Evolutionary conservation across 2,888 invertebrate genomes (phyloP).

Genomic region (Caenorhabditis sp.): DNA sequence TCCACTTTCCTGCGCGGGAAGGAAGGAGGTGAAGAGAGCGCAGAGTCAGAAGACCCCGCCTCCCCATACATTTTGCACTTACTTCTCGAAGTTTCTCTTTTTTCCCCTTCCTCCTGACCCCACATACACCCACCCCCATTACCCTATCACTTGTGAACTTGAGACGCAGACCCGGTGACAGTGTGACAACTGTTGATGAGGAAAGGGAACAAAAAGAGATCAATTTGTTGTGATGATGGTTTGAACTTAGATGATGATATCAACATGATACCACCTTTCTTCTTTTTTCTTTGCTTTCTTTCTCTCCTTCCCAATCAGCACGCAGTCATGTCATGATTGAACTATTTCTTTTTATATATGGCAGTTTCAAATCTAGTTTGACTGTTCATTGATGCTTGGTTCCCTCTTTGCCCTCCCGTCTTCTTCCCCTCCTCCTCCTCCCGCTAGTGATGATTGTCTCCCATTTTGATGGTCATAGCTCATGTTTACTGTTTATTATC

Average conservation of each 20-base stretch:
- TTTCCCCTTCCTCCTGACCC: slow-evolving; percentile 5
- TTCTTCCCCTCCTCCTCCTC: not conserved
- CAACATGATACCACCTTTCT: not conserved
- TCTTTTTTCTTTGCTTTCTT: not conserved
- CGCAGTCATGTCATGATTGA: not conserved
- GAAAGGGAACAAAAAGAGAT: slow-evolving; percentile 22
- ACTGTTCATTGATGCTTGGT: slow-evolving; percentile 46
- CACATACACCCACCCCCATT: not conserved
- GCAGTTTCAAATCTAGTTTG: slow-evolving; percentile 12
- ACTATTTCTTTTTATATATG: slow-evolving; percentile 11
- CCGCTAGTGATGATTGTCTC: slow-evolving; percentile 1
- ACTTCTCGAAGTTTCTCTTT: slow-evolving; percentile 20
- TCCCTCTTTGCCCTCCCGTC: not conserved
- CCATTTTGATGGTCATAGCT: slow-evolving; percentile 34
- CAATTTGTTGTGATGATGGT: slow-evolving; percentile 57
- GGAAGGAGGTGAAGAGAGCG: not conserved
- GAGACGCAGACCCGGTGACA: slow-evolving; percentile 19
- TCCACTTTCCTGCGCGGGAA: slow-evolving; percentile 9
- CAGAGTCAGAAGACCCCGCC: slow-evolving; percentile 18
- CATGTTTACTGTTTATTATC: slow-evolving; percentile 40
- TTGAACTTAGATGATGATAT: slow-evolving; percentile 36
- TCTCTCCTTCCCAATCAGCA: slow-evolving; percentile 4
- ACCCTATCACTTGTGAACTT: not conserved
- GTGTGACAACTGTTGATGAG: slow-evolving; percentile 26
- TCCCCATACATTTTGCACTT: slow-evolving; percentile 49